Percentiles rank a stretch among this genome's conserved stretches.
phyloP scores from a whole-genome alignment of 2,113 vertebrate species.

The Albula glossodonta region DNA sequence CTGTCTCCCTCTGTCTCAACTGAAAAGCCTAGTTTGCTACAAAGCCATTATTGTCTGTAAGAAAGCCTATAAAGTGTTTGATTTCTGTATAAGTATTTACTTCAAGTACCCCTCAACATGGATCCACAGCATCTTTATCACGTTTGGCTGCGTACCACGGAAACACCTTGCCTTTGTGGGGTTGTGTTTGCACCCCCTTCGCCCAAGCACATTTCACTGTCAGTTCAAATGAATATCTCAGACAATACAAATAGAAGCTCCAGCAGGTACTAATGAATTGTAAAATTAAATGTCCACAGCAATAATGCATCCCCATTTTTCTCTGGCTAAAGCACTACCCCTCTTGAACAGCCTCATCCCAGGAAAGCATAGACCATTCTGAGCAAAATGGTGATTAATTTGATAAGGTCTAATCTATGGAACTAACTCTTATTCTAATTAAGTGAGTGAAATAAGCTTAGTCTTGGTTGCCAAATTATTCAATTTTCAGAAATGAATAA shows the following conservation, averaged over 20 bases:
- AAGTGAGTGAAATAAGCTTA: slow-evolving; percentile 64
- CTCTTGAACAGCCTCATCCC: slow-evolving; percentile 45
- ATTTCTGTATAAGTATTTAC: not conserved
- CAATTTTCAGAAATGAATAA: slow-evolving; percentile 65
- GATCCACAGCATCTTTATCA: not conserved
- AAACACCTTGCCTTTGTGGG: not conserved
- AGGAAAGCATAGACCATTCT: slow-evolving; percentile 43
- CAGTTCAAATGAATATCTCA: slow-evolving; percentile 44
- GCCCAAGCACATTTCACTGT: slow-evolving; percentile 26
- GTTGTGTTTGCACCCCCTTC: not conserved
- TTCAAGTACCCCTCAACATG: not conserved
- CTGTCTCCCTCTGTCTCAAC: slow-evolving; percentile 27
- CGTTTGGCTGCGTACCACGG: not conserved
- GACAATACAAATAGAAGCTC: slow-evolving; percentile 37
- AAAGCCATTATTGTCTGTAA: slow-evolving; percentile 6
- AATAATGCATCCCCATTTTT: slow-evolving; percentile 54
- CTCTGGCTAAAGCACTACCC: slow-evolving; percentile 49
- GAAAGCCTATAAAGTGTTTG: not conserved
- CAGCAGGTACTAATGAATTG: slow-evolving; percentile 57
- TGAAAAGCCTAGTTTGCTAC: not conserved
- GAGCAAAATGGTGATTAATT: slow-evolving; percentile 64
- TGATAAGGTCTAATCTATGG: slow-evolving; percentile 56
- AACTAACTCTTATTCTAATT: slow-evolving; percentile 75
- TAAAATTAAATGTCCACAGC: slow-evolving; percentile 57
- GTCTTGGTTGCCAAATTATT: slow-evolving; percentile 60